A percentile compares a stretch with the other conserved stretches of the same genome.
phyloP scores from a whole-genome alignment of 2,888 invertebrate genomes.

The Andrena hattorfiana region DNA sequence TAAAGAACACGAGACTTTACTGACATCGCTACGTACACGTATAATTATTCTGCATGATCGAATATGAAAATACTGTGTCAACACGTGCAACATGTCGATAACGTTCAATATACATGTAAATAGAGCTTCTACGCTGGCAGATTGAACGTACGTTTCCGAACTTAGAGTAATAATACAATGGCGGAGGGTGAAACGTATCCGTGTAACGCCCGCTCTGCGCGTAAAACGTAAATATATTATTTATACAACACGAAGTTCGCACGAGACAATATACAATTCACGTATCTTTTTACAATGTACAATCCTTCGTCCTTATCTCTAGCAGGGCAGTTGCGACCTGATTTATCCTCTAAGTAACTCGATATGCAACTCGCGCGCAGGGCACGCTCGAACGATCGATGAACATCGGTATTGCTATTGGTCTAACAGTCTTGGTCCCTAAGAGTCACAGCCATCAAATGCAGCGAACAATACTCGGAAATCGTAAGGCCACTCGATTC shows the following conservation, averaged over 20 bases:
- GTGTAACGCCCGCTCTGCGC: conserved; percentile 28
- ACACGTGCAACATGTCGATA: conserved; percentile 57
- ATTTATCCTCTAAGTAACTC: conserved; percentile 18
- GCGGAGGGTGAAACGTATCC: conserved; percentile 47
- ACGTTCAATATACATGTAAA: conserved; percentile 49
- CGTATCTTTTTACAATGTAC: conserved; percentile 25
- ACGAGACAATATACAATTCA: conserved; percentile 37
- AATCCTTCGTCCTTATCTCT: conserved; percentile 23
- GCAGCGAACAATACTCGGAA: conserved; percentile 79
- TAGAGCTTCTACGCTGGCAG: conserved; percentile 50
- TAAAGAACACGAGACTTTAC: conserved; percentile 45
- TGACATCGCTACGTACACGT: conserved; percentile 49
- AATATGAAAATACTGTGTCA: conserved; percentile 76
- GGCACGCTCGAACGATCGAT: conserved; percentile 33
- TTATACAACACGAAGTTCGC: conserved; percentile 28
- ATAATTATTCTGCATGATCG: conserved; percentile 35
- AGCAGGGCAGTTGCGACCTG: conserved; percentile 21
- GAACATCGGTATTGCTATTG: conserved; percentile 33
- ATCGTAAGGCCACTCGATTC: conserved; percentile 75
- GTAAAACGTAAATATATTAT: conserved; percentile 18
- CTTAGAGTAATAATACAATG: conserved; percentile 61
- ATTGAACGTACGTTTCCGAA: conserved; percentile 32
- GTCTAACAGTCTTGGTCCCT: conserved; percentile 82
- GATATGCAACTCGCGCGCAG: conserved; percentile 12
- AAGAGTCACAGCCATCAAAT: conserved; percentile 85